Conservation (phyloP, 2,888 invertebrate species). For the Lysandra bellargus region DNA sequence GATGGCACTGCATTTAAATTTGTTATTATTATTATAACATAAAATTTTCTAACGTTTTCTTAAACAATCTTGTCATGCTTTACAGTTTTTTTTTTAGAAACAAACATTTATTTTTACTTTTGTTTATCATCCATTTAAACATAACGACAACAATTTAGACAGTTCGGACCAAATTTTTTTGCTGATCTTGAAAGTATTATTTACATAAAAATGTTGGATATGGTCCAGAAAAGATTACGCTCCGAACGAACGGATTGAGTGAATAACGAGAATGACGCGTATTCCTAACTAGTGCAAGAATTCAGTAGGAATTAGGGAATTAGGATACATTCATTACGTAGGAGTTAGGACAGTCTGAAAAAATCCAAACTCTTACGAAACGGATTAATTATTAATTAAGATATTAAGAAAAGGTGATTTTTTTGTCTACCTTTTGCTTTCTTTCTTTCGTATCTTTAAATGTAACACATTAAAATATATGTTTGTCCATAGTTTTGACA, state of each 20-base stretch:
- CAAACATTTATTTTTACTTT: neutral
- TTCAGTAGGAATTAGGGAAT: neutral
- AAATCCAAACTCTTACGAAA: neutral
- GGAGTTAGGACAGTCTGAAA: neutral
- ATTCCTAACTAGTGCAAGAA: constrained; percentile 23
- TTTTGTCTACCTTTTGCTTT: neutral
- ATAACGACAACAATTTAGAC: neutral
- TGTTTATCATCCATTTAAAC: neutral
- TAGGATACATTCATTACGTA: neutral
- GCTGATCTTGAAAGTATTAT: constrained; percentile 30
- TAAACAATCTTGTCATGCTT: neutral
- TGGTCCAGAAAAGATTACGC: constrained; percentile 27
- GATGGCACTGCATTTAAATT: no score
- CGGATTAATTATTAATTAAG: neutral
- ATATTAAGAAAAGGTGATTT: neutral
- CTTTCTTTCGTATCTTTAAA: neutral
- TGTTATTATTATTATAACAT: no score
- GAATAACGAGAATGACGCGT: constrained; percentile 36
- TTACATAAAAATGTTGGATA: constrained; percentile 30
- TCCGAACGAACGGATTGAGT: constrained; percentile 38
- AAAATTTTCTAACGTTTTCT: neutral
- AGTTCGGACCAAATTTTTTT: neutral
- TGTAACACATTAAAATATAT: no score
- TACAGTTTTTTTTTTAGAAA: neutral
- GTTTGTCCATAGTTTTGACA: no score